Evolutionary conservation across 2,797 vertebrate genomes (phyloP), one percentile per base, ranked within the genome.

Genomic region (Falco concolor): DNA sequence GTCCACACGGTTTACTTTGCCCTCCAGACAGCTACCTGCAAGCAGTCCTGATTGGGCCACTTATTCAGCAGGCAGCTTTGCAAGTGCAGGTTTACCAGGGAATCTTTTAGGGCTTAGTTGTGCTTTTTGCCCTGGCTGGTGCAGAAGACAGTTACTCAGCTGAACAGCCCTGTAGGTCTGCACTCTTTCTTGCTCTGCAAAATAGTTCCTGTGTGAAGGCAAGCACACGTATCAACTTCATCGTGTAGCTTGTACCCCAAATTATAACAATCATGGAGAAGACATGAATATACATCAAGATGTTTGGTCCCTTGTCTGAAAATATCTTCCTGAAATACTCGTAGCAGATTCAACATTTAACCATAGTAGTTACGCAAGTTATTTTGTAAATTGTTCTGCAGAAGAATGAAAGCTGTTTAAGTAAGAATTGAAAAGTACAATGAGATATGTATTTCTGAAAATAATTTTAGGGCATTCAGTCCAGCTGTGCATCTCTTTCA

Each of bases 401-500:
- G 68, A 95, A 86, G 65, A 87, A 93, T 92, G 74, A 95, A 95
- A 93, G 50, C 54, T 59, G 49, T 80, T 16, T 82, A 84, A 64
- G 77, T 84, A 93, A 84, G 87, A 97, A 92, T 54, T 88, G 25
- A 73, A 89, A 95, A 96, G 82, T 83, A 89, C 76, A 93, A 95
- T 91, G 95, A 96, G 61, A 89, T 79, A 96, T 77, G 86, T 60
- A 78, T 86, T 83, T 87, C 92, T 79, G 87, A 96, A 89, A 96
- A 94, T 93, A 92, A 93, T 95, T 91, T 93, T 90, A 80, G 87
- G 80, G 60, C 68, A 77, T 96, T 93, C 59, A 90, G 70, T 95
- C 89, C 89, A 80, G 91, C 85, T 82, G 60, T 70, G 40, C 45
- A 68, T 95, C 87, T 91, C 57, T 86, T 96, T 97, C 95, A 78